Evolutionary conservation across 2,888 invertebrate species (phyloP), one percentile per base, ranked within the genome.

Genomic region (Diarsia mendica): DNA sequence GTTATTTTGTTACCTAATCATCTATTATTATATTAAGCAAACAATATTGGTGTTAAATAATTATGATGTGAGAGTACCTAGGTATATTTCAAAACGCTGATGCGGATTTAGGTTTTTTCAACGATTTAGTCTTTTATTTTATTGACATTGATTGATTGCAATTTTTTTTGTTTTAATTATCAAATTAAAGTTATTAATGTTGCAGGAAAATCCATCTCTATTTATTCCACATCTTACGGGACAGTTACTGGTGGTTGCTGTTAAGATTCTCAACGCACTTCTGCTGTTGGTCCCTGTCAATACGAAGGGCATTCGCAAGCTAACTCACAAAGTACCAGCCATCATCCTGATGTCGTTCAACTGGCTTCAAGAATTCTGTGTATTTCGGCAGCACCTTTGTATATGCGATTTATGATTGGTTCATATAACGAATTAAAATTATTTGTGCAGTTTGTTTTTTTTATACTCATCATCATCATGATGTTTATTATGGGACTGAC

Each of bases 331-430:
- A 72, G 48, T 93, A 3, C 89, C 90, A 1, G 88, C 91, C 0
- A 89, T 95, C 10, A 33, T 90, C 8, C 55, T 95, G 48, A 92
- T 95, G 91, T 78, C 86, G 9, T 95, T 95, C 76, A 95, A 94
- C 82, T 95, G 94, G 94, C 84, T 92, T 8, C 95, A 95, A 89
- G 95, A 94, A 79, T 95, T 95, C 83, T 95, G 95, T 83, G 95
- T 94, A 6, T 95, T 95, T 76, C 88, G 93, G 70, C 89, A 93
- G 80, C 90, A 87, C 80, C 82, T 95, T 46, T 95, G 94, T 82
- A 88, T 95, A 77, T 95, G 95, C 86, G 95, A 95, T 85, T 90
- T 95, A 80, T 95, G 77, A 92, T 58, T 68, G 18, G 13, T 55
- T 6, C 0, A n/a, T 49, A 53, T 65, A 9, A 39, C 13, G 13